Percentiles rank a stretch among this genome's conserved stretches.
These are phyloP conservation scores for Papilio elwesi DNA, from an alignment of 2,888 invertebrate genomes.

Conservation along the genomic window DNA sequence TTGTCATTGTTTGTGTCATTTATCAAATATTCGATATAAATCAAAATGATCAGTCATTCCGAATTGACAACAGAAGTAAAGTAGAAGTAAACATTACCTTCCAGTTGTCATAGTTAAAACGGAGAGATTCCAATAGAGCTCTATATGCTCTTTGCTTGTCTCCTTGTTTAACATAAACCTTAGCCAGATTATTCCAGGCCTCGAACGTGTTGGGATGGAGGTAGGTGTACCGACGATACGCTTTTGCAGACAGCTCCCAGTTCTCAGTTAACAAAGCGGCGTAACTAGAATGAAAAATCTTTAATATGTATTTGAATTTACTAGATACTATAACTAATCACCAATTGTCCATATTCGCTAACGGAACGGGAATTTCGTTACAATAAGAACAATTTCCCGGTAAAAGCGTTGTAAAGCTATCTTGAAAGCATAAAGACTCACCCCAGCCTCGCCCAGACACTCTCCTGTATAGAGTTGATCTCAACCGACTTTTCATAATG, in stretches of 20 bases:
- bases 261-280: slow-evolving; percentile 91
- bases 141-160: slow-evolving; percentile 94
- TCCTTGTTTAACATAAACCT: slow-evolving; percentile 94
- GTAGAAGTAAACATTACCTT: slow-evolving; percentile 77
- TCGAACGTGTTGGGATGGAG: slow-evolving; percentile 96
- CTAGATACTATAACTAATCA: no score
- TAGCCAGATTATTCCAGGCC: slow-evolving; percentile 99
- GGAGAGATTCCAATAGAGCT: slow-evolving; percentile 93
- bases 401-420: background rate
- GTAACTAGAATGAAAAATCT: slow-evolving; percentile 78
- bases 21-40: no score
- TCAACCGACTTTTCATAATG: slow-evolving; percentile 92
- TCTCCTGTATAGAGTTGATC: slow-evolving; percentile 94
- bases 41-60: no score
- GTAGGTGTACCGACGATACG: slow-evolving; percentile 93
- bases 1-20: no score
- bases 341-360: no score
- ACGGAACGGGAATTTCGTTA: no score
- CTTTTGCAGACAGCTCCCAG: slow-evolving; percentile 92
- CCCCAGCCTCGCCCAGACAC: slow-evolving; percentile 94
- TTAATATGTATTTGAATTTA: no score
- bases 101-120: slow-evolving; percentile 97
- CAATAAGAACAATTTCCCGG: no score
- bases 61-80: no score
- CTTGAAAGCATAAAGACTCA: slow-evolving; percentile 48